Evolutionary conservation across 2,888 invertebrate species (phyloP).

Genomic region (Chaitophorus viminalis): DNA sequence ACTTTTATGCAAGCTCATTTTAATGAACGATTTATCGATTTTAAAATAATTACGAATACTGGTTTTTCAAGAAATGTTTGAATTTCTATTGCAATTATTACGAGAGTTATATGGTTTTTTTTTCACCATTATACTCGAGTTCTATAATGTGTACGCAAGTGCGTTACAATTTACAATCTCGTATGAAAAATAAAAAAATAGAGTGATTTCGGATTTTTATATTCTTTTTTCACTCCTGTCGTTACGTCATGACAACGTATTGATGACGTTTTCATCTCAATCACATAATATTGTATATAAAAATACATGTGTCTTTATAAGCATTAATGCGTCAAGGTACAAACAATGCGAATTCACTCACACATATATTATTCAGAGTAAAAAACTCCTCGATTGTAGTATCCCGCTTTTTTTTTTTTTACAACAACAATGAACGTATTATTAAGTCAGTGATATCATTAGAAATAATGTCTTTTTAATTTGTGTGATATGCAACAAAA

Average conservation of each 20-base stretch:
- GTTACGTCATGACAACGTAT: not conserved
- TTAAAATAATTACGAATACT: too few species aligned
- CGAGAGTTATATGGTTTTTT: too few species aligned
- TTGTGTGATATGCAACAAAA: not conserved
- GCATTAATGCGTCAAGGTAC: not conserved
- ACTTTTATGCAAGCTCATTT: too few species aligned
- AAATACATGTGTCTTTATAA: not conserved
- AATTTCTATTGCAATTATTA: too few species aligned
- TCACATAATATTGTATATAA: not conserved
- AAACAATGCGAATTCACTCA: not conserved
- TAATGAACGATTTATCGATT: too few species aligned
- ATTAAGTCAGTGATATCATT: not conserved
- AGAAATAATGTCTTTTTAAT: not conserved
- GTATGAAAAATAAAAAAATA: not conserved
- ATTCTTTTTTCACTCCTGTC: not conserved
- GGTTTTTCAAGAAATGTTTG: too few species aligned
- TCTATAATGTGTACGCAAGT: not conserved
- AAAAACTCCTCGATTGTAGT: not conserved
- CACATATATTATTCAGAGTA: not conserved
- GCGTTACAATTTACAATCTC: not conserved
- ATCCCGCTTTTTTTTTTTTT: not conserved
- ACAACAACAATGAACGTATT: not conserved
- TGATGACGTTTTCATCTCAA: not conserved
- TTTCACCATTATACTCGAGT: too few species aligned
- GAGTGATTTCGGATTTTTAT: not conserved